A percentile compares a stretch with the other conserved stretches of the same genome.
phyloP scores from a whole-genome alignment of 2,797 vertebrate genomes.

The Zalophus californianus region DNA sequence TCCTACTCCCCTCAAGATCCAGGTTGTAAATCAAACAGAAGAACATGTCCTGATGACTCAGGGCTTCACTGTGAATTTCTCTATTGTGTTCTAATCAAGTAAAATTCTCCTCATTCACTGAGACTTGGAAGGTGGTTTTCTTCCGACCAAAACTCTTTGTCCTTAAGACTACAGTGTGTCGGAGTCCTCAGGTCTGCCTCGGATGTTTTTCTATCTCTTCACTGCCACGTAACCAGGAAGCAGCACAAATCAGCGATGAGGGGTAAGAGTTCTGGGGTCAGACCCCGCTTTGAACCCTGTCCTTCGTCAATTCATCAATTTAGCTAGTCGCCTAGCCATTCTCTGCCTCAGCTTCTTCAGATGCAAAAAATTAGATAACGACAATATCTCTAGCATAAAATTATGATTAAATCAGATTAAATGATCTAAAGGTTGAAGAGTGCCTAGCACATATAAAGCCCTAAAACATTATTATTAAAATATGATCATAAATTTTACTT shows the following conservation, averaged over 20 bases:
- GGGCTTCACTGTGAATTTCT: background rate
- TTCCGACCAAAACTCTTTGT: slow-evolving; percentile 3
- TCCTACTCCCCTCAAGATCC: background rate
- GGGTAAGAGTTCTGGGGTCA: background rate
- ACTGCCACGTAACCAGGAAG: background rate
- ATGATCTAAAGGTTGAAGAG: background rate
- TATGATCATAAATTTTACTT: background rate
- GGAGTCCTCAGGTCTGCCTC: background rate
- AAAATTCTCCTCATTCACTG: background rate
- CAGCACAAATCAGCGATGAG: background rate
- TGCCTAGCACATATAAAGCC: background rate
- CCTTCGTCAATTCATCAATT: background rate
- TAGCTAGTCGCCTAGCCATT: background rate
- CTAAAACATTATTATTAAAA: slow-evolving; percentile 34
- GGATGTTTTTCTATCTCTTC: background rate
- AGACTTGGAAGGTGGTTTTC: background rate
- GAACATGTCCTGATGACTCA: background rate
- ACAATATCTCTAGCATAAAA: background rate
- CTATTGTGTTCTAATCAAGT: background rate
- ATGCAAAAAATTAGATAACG: background rate
- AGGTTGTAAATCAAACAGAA: background rate
- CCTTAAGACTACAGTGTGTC: background rate
- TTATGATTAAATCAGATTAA: background rate
- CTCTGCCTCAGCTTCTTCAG: background rate
- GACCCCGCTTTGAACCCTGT: background rate